Evolutionary conservation across 1,140 invertebrate species (phyloP), one percentile per base, ranked within the genome.

Genomic region (Macrosteles quadrilineatus): DNA sequence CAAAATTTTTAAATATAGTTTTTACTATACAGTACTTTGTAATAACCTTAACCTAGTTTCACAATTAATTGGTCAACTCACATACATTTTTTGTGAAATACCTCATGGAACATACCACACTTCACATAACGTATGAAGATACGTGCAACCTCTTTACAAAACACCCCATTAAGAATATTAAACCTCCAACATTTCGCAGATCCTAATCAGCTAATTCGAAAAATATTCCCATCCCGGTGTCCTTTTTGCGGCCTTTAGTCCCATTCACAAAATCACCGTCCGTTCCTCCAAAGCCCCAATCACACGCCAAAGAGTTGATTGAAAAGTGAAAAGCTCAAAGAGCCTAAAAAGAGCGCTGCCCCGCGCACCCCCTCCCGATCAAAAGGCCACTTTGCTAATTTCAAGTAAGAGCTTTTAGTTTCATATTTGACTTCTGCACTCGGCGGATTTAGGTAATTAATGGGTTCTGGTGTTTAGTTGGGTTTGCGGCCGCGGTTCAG

Each of bases 301-400:
- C 55, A 29, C 55, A 29, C 9, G 55, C 55, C 27, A 59, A 59
- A 59, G 55, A 59, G 55, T 23, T 59, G 55, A 59, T 59, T 59
- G 55, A 59, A 59, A 59, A 59, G 55, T 59, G 55, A 59, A 59
- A 59, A 59, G 55, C 55, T 59, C 55, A 59, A 59, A 25, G 27
- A 29, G 21, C 27, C 55, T 27, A 59, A 59, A 59, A 59, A 29
- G 25, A 50, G 47, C 47, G 47, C 47, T 3, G 27, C 55, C 2
- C 55, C 55, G 32, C 4, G 32, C 32, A 4, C 4, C 4, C 32
- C 27, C 25, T 25, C 12, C 25, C 23, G 4, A 27, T 59, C 23
- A 59, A 59, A 59, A 59, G 55, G 55, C 21, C 55, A 59, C 25
- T 59, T 25, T 25, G 12, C 55, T 30, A 59, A 59, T 59, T 30